These are phyloP conservation scores for Lutjanus campechanus DNA, from an alignment of 2,797 vertebrate species.

Conservation along the genomic window DNA sequence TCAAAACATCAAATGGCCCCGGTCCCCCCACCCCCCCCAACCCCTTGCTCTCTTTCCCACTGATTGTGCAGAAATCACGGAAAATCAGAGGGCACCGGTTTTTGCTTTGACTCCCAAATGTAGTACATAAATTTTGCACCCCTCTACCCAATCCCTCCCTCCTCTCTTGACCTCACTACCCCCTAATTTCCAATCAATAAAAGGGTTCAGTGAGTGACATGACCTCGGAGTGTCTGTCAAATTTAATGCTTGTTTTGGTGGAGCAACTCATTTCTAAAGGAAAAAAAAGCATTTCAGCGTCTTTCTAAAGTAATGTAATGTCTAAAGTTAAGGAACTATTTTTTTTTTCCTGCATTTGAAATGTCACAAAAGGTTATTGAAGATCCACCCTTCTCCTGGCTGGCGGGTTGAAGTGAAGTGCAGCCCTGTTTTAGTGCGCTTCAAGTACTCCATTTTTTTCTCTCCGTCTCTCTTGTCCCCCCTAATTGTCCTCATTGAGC, in stretches of 20 bases:
- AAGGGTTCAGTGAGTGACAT: conserved; percentile 66
- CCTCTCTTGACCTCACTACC: conserved; percentile 32
- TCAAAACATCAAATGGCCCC: conserved; percentile 88
- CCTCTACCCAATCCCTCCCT: background rate
- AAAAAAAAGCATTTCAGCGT: background rate
- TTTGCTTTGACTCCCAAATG: conserved; percentile 46
- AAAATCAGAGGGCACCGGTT: conserved; percentile 64
- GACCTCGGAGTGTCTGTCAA: conserved; percentile 65
- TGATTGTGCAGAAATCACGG: conserved; percentile 68
- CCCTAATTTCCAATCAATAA: conserved; percentile 71
- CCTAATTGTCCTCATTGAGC: conserved; percentile 89
- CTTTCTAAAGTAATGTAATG: background rate
- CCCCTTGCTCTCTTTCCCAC: conserved; percentile 51
- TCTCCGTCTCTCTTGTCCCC: conserved; percentile 73
- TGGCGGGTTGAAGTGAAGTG: conserved; percentile 70
- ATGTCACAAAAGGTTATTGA: conserved; percentile 44
- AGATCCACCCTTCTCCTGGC: conserved; percentile 72
- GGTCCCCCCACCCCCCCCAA: conserved; percentile 21
- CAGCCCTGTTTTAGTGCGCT: conserved; percentile 68
- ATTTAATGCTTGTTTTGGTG: conserved; percentile 26
- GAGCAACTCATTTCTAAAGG: background rate
- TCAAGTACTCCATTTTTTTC: conserved; percentile 69
- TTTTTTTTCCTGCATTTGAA: conserved; percentile 30
- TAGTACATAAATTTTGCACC: conserved; percentile 55
- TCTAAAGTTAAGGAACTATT: conserved; percentile 3